Base-by-base conservation (phyloP, 2,113 vertebrate species). In the Serilophus lunatus region DNA sequence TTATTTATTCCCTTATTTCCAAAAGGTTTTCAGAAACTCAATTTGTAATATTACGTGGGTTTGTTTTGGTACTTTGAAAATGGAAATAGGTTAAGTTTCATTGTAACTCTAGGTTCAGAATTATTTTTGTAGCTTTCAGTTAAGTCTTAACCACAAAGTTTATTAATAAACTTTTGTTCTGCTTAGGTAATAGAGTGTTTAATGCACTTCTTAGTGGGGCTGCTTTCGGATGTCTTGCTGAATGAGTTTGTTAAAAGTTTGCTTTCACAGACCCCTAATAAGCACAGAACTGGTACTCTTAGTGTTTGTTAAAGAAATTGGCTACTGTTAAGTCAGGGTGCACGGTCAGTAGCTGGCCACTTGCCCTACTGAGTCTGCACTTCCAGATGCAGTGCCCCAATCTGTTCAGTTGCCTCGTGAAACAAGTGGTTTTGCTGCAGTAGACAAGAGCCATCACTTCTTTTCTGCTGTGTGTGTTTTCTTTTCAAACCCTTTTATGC, bases 321-420 rank as follows among this genome's bases (percentile, higher is more conserved):
- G 45, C 86, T 72, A 8, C 81, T 87, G 69, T 77, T 33, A 64
- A 56, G 77, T 76, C 5, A 17, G 82, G 72, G 38, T 71, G 92
- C 79, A 12, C 26, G 77, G 90, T 90, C 76, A 83, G 90, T 70
- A 88, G 88, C 92, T 97, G 95, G 95, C 90, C 28, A 3, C 29
- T 78, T 86, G 95, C 95, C 93, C 51, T 63, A 51, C 88, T 88
- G 86, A 96, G 90, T 94, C 1, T 33, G 92, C 96, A 79, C 94
- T 97, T 97, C 88, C 88, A 95, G 83, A 82, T 91, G 80, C 84
- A 47, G 0, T 57, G 68, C 74, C 74, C 68, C 63, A 63, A 1
- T 91, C 84, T 12, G 3, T 71, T 95, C 56, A 44, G 71, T 86
- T 86, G 79, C 80, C 88, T 93, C 29, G 0, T 87, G 93, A 90